Base-by-base conservation (phyloP, 2,888 invertebrate genomes). In the Aphodius sticticus region DNA sequence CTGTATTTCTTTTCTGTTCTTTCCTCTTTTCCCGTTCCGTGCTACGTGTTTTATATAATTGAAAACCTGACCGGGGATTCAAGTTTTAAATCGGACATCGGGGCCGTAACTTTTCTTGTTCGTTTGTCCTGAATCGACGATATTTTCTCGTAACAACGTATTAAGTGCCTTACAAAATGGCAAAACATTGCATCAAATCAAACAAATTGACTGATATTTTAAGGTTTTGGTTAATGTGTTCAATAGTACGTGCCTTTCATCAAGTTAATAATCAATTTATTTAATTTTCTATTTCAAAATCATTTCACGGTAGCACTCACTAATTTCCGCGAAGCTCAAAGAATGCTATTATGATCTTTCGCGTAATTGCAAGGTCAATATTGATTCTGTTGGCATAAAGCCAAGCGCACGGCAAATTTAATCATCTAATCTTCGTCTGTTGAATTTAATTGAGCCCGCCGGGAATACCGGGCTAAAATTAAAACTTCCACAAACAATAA, bases 1-100 rank as follows among this genome's bases (percentile, higher is more conserved):
- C 80, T 80, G 78, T 80, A 78, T 80, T 80, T 80, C 78, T 74
- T 74, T 35, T 35, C 74, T 37, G 16, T 71, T 15, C 71, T 26
- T 16, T 35, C 71, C 71, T 53, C 53, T 53, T 53, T 53, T 53
- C 71, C 71, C 14, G 15, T 16, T 35, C 71, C 16, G 76, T 69
- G 72, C 71, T 76, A 77, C 78, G 80, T 80, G 80, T 80, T 78
- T 80, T 78, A 80, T 80, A 78, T 80, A 80, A 80, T 80, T 80
- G 80, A 80, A 80, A 80, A 80, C 80, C 80, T 80, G 80, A 80
- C 80, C 71, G 76, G 80, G 78, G 72, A 78, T 78, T 78, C 78
- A 80, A 79, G 76, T 79, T 79, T 76, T 76, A 78, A 78, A 53
- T 53, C 53, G 53, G 53, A 53, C 7, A 53, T 9, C 53, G 53